Conservation (phyloP, 2,888 invertebrate species). For the Apodemia mormo region DNA sequence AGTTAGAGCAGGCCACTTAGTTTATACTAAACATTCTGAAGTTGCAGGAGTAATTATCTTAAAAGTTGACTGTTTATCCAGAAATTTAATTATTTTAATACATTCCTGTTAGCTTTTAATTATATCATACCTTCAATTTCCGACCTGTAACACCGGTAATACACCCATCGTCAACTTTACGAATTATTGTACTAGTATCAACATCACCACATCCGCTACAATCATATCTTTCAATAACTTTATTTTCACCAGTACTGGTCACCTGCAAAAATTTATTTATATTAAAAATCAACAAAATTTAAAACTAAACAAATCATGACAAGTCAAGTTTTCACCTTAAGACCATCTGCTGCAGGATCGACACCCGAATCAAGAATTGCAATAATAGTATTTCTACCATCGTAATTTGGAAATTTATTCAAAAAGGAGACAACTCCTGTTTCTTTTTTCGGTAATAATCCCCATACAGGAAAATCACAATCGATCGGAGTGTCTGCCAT, state of each 20-base stretch:
- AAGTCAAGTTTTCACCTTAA: slow-evolving; percentile 87
- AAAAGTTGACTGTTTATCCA: neutral
- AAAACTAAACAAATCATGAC: slow-evolving; percentile 68
- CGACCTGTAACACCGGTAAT: slow-evolving; percentile 94
- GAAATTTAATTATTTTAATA: neutral
- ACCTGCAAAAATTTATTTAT: slow-evolving; percentile 76
- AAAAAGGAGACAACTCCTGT: slow-evolving; percentile 94
- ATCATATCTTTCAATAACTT: slow-evolving; percentile 97
- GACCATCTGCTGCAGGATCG: slow-evolving; percentile 96
- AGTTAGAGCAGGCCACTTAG: too few species aligned
- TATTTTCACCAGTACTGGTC: slow-evolving; percentile 93
- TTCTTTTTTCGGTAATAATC: slow-evolving; percentile 96
- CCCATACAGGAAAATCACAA: slow-evolving; percentile 90
- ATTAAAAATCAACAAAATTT: slow-evolving; percentile 44
- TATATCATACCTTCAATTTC: slow-evolving; percentile 87
- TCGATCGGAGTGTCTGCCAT: slow-evolving; percentile 82
- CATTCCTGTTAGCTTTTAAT: neutral
- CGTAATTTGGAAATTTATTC: slow-evolving; percentile 92
- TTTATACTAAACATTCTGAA: too few species aligned
- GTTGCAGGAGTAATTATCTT: neutral
- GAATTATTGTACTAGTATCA: slow-evolving; percentile 86
- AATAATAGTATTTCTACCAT: slow-evolving; percentile 95
- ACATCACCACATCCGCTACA: slow-evolving; percentile 99
- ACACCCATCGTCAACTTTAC: slow-evolving; percentile 83
- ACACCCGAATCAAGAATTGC: slow-evolving; percentile 99